phyloP scores from a whole-genome alignment of 2,888 invertebrate species.

The Tiliacea citrago region DNA sequence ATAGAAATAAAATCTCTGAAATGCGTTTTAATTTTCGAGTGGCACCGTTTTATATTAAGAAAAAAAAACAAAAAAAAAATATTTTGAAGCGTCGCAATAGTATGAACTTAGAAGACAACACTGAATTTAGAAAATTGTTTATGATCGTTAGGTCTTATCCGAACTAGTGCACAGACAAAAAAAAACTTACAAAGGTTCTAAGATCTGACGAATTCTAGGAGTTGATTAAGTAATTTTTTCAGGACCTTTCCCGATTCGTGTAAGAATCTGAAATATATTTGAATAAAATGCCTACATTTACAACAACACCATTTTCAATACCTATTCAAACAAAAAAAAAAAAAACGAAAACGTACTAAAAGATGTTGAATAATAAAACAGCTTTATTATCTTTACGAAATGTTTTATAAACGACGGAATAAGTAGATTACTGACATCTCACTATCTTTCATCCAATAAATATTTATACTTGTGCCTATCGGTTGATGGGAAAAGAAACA shows the following conservation, averaged over 20 bases:
- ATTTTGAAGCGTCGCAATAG: background rate
- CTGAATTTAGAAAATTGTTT: background rate
- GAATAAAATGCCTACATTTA: too few species aligned
- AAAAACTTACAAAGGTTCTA: background rate
- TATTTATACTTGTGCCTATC: constrained; percentile 61
- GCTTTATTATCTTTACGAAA: constrained; percentile 59
- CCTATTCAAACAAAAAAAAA: too few species aligned
- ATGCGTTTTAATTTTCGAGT: background rate
- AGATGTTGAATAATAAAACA: constrained; percentile 56
- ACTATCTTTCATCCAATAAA: constrained; percentile 58
- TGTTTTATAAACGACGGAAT: constrained; percentile 55
- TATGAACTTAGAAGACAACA: background rate
- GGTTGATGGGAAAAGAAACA: constrained; percentile 48
- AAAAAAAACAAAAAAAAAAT: too few species aligned
- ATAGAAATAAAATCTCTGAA: constrained; percentile 9
- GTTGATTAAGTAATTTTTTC: background rate
- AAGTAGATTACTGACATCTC: constrained; percentile 55
- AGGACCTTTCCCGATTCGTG: too few species aligned
- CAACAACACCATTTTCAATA: too few species aligned
- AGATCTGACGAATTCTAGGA: background rate
- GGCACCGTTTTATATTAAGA: background rate
- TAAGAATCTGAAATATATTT: too few species aligned
- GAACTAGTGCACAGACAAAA: background rate
- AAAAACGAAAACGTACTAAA: constrained; percentile 26
- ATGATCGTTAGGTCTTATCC: background rate